phyloP scores from a whole-genome alignment of 1,140 invertebrate genomes.

The Trachelipus rathkii region DNA sequence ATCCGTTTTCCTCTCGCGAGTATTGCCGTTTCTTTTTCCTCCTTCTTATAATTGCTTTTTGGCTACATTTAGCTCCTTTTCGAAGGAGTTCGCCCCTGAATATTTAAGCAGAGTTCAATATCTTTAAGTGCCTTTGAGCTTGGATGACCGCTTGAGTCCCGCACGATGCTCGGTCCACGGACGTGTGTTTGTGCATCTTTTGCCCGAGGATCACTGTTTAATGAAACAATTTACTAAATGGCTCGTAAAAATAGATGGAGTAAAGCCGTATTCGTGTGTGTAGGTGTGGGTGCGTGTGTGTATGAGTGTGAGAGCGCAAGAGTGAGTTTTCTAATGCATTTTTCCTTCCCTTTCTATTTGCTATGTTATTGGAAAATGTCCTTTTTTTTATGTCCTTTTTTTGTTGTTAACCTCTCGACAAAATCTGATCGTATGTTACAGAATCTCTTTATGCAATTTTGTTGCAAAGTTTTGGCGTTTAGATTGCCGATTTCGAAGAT shows the following conservation, averaged over 20 bases:
- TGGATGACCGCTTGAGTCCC: neutral
- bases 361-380: too few species aligned
- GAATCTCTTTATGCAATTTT: too few species aligned
- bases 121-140: constrained; percentile 6
- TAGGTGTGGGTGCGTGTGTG: too few species aligned
- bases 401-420: too few species aligned
- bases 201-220: neutral
- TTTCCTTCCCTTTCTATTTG: too few species aligned
- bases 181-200: neutral
- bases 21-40: neutral
- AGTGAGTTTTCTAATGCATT: too few species aligned
- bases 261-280: neutral
- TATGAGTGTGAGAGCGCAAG: too few species aligned
- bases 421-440: too few species aligned
- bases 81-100: neutral
- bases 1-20: neutral
- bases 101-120: constrained; percentile 11
- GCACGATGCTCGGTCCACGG: neutral
- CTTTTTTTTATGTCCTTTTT: too few species aligned
- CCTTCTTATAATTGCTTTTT: constrained; percentile 6
- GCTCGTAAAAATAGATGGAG: constrained; percentile 4
- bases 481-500: too few species aligned
- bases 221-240: constrained; percentile 8
- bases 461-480: too few species aligned
- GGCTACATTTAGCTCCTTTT: neutral